These are phyloP conservation scores for Cyclophora albipunctata DNA, from an alignment of 2,888 invertebrate species.

Conservation along the genomic window DNA sequence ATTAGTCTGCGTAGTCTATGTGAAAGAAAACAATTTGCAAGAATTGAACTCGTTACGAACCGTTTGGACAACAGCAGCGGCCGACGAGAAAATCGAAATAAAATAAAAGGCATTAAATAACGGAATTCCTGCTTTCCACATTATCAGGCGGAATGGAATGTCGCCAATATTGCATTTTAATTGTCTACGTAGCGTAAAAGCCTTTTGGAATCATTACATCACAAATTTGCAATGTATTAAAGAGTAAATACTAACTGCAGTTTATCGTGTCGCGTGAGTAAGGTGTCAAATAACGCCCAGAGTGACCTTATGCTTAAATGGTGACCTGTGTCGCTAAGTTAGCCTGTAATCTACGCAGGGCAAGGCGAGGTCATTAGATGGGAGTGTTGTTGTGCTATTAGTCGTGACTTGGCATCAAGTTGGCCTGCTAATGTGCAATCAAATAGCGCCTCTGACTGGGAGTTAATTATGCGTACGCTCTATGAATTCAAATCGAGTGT, in stretches of 20 bases:
- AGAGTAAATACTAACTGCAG: too few species aligned
- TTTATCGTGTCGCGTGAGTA: background rate
- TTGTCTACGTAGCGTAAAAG: background rate
- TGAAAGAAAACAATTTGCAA: constrained; percentile 4
- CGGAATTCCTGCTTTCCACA: constrained; percentile 20
- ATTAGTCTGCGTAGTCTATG: too few species aligned
- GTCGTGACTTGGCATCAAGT: constrained; percentile 67
- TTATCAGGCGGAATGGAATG: constrained; percentile 31
- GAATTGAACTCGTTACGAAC: constrained; percentile 15
- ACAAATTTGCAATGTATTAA: too few species aligned
- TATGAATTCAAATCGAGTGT: constrained; percentile 57
- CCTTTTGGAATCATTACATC: too few species aligned
- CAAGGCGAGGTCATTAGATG: constrained; percentile 27
- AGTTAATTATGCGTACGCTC: constrained; percentile 62
- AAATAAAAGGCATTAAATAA: too few species aligned
- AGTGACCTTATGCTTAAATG: background rate
- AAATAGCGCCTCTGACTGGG: constrained; percentile 52
- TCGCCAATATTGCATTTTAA: constrained; percentile 34
- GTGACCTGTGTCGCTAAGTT: constrained; percentile 7
- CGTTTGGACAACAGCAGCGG: constrained; percentile 20
- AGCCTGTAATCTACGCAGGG: constrained; percentile 19
- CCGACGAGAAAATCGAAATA: constrained; percentile 4
- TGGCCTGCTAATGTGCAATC: constrained; percentile 63
- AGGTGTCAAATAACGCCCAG: background rate
- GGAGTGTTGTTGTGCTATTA: constrained; percentile 48